Base-by-base conservation (phyloP, 2,888 invertebrate species). In the Drosophila phalerata region DNA sequence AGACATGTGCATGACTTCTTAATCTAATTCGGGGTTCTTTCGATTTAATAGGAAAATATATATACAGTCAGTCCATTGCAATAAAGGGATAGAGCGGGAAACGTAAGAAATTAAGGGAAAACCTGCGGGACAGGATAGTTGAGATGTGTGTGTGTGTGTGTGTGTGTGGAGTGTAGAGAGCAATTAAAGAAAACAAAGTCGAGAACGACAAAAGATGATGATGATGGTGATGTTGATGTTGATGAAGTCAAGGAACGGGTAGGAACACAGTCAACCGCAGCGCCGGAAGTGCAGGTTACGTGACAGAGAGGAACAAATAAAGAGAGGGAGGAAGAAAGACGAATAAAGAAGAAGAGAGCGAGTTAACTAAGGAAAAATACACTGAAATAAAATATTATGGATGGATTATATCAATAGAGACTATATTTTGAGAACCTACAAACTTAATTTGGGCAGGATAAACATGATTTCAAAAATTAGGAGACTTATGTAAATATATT, bases 1-100 rank as follows among this genome's bases (percentile, higher is more conserved):
- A 79, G 84, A 79, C 85, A 85, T 85, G 88, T 89, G 85, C 79
- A 70, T 89, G 85, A 89, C 81, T 85, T 58, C 89, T 89, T 87
- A 87, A 85, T 85, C 89, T 81, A 85, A 85, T 87, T 55, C 53
- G 68, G 73, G 70, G 64, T 34, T 28, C 8, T 28, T 28, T 63
- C 55, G 58, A 72, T 66, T 84, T 83, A 78, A 77, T 69, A 79
- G 69, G 71, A 77, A 79, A 58, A 22, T 13, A 9, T 38, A 61
- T 11, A 34, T 30, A 63, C 45, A 51, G 45, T 51, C 66, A 64
- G 53, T 55, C 61, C 62, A 57, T 65, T 69, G 63, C 67, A 66
- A 70, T 42, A n/a, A 57, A 55, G 65, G 43, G 32, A 32, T 38
- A 45, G 40, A 69, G 72, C 63, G 51, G 42, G 56, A 67, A 53